Evolutionary conservation across 2,113 vertebrate genomes (phyloP), one percentile per base, ranked within the genome.

Genomic region (Rostratula benghalensis): DNA sequence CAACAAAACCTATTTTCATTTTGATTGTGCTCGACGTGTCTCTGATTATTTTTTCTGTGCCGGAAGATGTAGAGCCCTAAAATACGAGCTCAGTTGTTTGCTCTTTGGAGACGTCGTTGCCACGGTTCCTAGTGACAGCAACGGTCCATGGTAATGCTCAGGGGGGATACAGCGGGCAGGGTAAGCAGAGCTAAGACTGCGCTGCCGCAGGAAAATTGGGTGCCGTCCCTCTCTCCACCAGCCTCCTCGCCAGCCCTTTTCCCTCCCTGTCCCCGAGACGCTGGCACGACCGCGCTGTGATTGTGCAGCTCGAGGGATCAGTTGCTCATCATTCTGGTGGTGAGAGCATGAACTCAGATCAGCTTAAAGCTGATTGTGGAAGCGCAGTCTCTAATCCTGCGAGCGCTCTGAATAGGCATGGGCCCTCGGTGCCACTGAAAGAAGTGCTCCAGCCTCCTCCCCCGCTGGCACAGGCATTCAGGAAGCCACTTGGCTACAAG

Each of bases 381-480:
- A 91, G 90, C 89, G 54, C 43, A 87, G 70, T 89, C 65, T 30
- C 77, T 95, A 94, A 97, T 89, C 89, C 87, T 33, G 43, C 2
- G 19, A 83, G 87, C 45, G 24, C 51, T 81, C 69, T 83, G 83
- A 92, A 86, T 48, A 78, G 84, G 77, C 86, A 78, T 54, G 69
- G 91, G 27, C 83, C 65, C 77, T 28, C 59, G 24, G 59, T 50
- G 73, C 41, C 73, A 81, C 86, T 67, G 77, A 87, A 87, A 75
- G 51, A 33, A 64, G 60, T 6, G 56, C 51, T 60, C 73, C 81
- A 87, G 65, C 73, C 89, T 79, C 69, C 91, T 92, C 69, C 74
- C 89, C 83, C 51, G 80, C 95, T 82, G 89, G 76, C 89, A 91
- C 46, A n/a, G 54, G 56, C 65, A 81, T 94, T 92, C 89, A 46